These are phyloP conservation scores for Limnodromus scolopaceus DNA, from an alignment of 2,797 vertebrate species.

Conservation along the genomic window DNA sequence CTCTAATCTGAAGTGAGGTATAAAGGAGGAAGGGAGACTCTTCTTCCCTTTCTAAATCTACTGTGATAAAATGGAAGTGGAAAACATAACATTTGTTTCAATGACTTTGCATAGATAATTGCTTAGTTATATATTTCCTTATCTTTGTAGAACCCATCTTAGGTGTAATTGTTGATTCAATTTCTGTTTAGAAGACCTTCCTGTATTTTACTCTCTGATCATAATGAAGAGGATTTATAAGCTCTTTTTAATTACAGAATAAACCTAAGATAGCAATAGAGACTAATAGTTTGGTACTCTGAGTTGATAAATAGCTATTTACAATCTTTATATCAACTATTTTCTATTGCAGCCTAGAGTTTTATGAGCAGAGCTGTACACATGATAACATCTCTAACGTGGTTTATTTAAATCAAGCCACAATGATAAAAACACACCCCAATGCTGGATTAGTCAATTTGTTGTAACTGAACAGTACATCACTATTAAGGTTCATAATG, in stretches of 20 bases:
- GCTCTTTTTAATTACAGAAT: conserved; percentile 13
- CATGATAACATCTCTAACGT: background rate
- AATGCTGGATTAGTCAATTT: conserved; percentile 60
- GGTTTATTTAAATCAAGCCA: conserved; percentile 53
- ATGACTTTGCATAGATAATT: background rate
- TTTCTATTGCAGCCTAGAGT: background rate
- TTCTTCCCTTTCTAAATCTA: background rate
- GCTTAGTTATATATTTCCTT: background rate
- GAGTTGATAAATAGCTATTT: conserved; percentile 7
- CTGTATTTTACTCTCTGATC: background rate
- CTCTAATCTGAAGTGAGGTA: background rate
- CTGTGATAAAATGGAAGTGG: background rate
- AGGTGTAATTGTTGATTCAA: background rate
- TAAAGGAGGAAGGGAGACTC: background rate
- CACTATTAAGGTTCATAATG: conserved; percentile 74
- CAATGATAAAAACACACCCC: conserved; percentile 48
- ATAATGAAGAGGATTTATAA: background rate
- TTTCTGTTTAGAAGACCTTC: background rate
- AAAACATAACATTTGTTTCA: background rate
- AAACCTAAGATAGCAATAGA: background rate
- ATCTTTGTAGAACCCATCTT: background rate
- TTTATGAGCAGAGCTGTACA: conserved; percentile 1
- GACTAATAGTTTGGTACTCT: background rate
- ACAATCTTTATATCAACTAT: background rate
- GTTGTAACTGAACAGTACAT: conserved; percentile 52